Evolutionary conservation across 1,140 invertebrate genomes (phyloP), one percentile per base, ranked within the genome.

Genomic region (Drosophila simulans): DNA sequence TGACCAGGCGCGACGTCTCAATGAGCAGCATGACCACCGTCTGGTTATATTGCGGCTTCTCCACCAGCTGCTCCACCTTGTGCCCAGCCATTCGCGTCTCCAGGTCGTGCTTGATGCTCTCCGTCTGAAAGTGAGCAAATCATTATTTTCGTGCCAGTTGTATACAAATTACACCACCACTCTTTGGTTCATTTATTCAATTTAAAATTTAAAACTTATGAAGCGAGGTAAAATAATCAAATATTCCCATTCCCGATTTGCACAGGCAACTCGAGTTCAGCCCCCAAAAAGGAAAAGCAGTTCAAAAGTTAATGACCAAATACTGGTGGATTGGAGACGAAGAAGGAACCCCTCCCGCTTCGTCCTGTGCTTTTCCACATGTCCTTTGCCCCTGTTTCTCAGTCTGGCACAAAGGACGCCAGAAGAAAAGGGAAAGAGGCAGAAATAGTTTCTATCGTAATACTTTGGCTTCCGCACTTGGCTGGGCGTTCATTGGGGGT

Each of bases 41-140:
- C 86, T 95, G 94, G 92, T 97, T 97, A 55, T 94, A 94, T 5
- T 95, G 95, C 2, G 95, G 95, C 57, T 94, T 94, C 84, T 96
- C 95, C 74, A 97, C 94, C 13, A 95, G 94, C 85, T 96, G 95
- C 22, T 94, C 93, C 15, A 97, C 91, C n/a, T 95, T 93, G 1
- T 94, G 94, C n/a, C 77, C 72, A 12, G 69, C 56, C 78, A 92
- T 91, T 69, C 92, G 92, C n/a, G 77, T 85, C 60, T 92, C 90
- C 73, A 92, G 78, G 60, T 90, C 88, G 72, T 88, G 82, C 70
- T 92, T 92, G 25, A 92, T 92, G 55, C 72, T 73, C 73, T 92
- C 91, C 77, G 92, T 92, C 92, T 92, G 77, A 3, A 78, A 49
- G 48, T 46, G 2, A 60, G 39, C n/a, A 15, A 27, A 0, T 7